phyloP scores from a whole-genome alignment of 2,888 invertebrate genomes.

The Heliothis peltigera region DNA sequence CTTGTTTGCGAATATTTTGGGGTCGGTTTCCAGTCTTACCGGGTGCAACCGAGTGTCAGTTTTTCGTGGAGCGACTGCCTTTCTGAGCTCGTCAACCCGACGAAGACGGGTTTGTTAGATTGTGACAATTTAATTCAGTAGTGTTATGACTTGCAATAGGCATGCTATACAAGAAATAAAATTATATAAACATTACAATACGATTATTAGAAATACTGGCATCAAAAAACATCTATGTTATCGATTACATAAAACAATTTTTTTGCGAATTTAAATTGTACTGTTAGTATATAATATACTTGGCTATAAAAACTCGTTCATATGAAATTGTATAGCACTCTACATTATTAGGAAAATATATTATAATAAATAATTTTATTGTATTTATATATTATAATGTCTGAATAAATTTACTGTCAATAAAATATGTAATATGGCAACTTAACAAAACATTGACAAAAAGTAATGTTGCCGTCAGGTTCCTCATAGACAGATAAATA shows the following conservation, averaged over 20 bases:
- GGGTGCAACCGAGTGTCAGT: too few relatives aligned
- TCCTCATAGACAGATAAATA: too few relatives aligned
- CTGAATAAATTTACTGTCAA: neutral
- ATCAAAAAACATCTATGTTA: neutral
- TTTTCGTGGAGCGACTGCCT: too few relatives aligned
- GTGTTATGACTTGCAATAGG: neutral
- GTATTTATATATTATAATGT: neutral
- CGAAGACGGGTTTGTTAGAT: too few relatives aligned
- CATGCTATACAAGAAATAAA: neutral
- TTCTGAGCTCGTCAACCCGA: too few relatives aligned
- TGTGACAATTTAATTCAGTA: too few relatives aligned
- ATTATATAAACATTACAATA: neutral
- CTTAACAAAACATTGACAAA: neutral
- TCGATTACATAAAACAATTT: neutral
- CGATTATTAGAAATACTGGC: neutral
- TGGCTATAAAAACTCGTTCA: neutral
- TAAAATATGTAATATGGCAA: too few relatives aligned
- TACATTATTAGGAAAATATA: constrained; percentile 10
- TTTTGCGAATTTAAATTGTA: neutral
- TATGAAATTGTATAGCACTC: constrained; percentile 9
- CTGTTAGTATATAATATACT: neutral
- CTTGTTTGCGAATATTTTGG: too few relatives aligned
- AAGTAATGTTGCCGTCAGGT: too few relatives aligned
- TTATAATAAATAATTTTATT: constrained; percentile 7
- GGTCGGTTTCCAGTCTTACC: too few relatives aligned